Evolutionary conservation across 2,888 invertebrate species (phyloP), one percentile per base, ranked within the genome.

Genomic region (Branchellion lobata): DNA sequence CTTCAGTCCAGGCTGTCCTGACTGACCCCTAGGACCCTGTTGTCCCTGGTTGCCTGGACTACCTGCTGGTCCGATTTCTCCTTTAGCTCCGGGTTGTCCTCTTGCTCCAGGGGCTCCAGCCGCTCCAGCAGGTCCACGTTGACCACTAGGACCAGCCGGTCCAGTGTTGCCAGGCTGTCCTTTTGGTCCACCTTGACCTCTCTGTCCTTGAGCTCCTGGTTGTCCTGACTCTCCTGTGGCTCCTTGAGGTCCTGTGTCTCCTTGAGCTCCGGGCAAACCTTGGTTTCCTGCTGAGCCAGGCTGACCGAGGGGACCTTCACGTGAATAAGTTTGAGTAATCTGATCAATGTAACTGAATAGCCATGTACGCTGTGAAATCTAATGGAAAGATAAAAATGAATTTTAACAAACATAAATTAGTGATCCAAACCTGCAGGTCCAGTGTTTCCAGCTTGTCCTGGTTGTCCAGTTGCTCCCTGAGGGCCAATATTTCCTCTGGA

Each of bases 401-500:
- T n/a, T 8, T 33, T 31, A 33, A 27, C 8, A n/a, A 29, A 69
- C n/a, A 8, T 33, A 33, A 69, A 29, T n/a, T 31, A 69, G 69
- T 69, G n/a, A n/a, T 8, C 11, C 24, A 36, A n/a, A 47, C 73
- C 73, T 21, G 47, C 3, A 40, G 73, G 21, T 73, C 73, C 73
- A 21, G 73, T 29, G 36, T 34, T 47, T 2, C 73, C 73, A 33
- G 21, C 65, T n/a, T 24, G 27, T 3, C 80, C 80, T 5, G 57
- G 29, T 76, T 14, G 24, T 40, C 80, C 80, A 31, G 65, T 47
- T 47, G 78, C 68, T 33, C 78, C 78, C 18, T 33, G 27, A 79
- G 84, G 85, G 3, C 61, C 80, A 21, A 31, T 18, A 57, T 57
- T n/a, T 18, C 61, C 61, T 57, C 61, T 57, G 5, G 61, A n/a